A percentile compares a stretch with the other conserved stretches of the same genome.
Conservation (phyloP, 2,797 vertebrate species). For the Morelia viridis region DNA sequence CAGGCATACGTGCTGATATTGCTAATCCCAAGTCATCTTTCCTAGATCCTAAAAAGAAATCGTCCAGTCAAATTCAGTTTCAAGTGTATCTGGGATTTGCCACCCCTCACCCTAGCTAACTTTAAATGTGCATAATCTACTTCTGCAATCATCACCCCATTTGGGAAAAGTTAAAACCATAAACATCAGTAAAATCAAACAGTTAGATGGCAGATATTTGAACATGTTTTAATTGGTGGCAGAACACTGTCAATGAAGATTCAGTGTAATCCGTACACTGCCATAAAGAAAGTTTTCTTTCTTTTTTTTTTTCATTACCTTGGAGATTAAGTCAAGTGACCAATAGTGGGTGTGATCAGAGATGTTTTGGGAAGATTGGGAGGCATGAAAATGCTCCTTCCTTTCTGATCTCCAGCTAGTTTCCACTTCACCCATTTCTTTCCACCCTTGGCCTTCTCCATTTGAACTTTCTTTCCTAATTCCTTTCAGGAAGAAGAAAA, state of each 20-base stretch:
- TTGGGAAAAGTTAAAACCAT: background rate
- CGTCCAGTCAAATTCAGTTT: background rate
- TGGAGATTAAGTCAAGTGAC: background rate
- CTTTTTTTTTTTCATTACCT: background rate
- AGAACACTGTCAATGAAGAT: background rate
- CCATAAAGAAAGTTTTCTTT: background rate
- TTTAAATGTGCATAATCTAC: background rate
- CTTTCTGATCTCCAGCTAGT: background rate
- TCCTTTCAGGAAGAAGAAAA: background rate
- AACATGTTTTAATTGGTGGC: background rate
- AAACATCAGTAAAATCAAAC: background rate
- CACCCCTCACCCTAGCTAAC: background rate
- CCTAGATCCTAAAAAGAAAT: background rate
- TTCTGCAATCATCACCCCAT: background rate
- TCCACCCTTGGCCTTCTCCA: background rate
- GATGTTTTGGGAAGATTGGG: background rate
- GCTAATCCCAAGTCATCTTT: background rate
- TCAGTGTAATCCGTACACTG: background rate
- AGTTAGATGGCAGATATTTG: background rate
- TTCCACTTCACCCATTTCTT: background rate
- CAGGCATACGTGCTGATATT: background rate
- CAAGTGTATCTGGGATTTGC: background rate
- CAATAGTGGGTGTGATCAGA: background rate
- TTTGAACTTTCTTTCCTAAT: background rate
- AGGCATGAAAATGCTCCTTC: background rate